Evolutionary conservation across 2,113 vertebrate species (phyloP).

Genomic region (Orcinus orca): DNA sequence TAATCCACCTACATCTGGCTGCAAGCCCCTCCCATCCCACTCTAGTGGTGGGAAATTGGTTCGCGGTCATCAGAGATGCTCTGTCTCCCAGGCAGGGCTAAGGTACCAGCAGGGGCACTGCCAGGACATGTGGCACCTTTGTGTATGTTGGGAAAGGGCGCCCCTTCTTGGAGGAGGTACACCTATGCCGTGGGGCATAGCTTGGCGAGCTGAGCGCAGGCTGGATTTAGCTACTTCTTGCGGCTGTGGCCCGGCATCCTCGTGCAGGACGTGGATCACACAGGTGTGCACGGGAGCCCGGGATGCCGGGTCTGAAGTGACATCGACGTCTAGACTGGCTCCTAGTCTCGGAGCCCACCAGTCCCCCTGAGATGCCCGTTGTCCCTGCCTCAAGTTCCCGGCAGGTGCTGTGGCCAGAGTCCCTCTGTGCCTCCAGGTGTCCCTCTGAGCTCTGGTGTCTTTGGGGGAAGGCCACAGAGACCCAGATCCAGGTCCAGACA

Average conservation of each 20-base stretch:
- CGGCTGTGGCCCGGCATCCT: too few relatives aligned
- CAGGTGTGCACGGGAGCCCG: fast-evolving
- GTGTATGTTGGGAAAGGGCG: fast-evolving
- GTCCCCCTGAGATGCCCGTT: not conserved
- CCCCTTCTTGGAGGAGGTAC: too few relatives aligned
- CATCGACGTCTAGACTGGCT: fast-evolving
- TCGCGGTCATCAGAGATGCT: not conserved
- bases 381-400: not conserved
- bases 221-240: not conserved
- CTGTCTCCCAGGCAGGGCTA: not conserved
- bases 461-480: not conserved
- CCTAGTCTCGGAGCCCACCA: not conserved
- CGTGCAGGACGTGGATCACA: fast-evolving
- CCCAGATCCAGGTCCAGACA: not conserved
- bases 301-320: not conserved
- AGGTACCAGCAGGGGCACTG: not conserved
- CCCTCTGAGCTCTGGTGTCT: not conserved
- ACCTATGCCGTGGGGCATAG: fast-evolving
- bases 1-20: not conserved
- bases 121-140: fast-evolving
- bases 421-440: not conserved
- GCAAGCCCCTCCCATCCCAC: not conserved
- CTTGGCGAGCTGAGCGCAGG: not conserved
- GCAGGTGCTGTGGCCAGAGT: not conserved
- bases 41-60: not conserved